A percentile compares a stretch with the other conserved stretches of the same genome.
phyloP scores from a whole-genome alignment of 2,113 vertebrate species.

The Cairina moschata region DNA sequence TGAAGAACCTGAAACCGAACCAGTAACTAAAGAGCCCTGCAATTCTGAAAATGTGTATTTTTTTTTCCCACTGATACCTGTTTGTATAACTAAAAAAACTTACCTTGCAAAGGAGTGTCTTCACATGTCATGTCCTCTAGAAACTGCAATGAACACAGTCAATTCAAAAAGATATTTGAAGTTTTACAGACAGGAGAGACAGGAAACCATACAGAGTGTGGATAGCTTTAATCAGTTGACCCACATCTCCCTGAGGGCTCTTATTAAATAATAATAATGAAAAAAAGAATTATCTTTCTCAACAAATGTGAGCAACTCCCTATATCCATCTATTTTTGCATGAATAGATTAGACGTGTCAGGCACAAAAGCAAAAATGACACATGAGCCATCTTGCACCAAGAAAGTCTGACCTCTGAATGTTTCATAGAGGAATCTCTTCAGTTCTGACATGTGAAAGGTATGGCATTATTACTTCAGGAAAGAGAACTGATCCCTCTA shows the following conservation, averaged over 20 bases:
- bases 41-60: not conserved
- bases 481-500: not conserved
- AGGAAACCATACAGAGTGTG: not conserved
- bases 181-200: not conserved
- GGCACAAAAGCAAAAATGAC: not conserved
- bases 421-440: not conserved
- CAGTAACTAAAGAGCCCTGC: not conserved
- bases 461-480: not conserved
- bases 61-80: not conserved
- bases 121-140: not conserved
- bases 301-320: not conserved
- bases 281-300: not conserved
- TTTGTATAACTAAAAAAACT: not conserved
- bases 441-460: not conserved
- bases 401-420: not conserved
- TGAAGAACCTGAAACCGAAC: not conserved
- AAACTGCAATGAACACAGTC: not conserved
- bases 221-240: not conserved
- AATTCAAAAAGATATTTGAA: not conserved
- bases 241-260: not conserved
- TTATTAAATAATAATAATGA: not conserved
- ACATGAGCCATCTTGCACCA: not conserved
- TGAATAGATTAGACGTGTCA: not conserved
- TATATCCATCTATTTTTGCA: not conserved
- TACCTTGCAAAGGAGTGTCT: not conserved